phyloP scores from a whole-genome alignment of 2,888 invertebrate species.

The Macrosiphum euphorbiae region DNA sequence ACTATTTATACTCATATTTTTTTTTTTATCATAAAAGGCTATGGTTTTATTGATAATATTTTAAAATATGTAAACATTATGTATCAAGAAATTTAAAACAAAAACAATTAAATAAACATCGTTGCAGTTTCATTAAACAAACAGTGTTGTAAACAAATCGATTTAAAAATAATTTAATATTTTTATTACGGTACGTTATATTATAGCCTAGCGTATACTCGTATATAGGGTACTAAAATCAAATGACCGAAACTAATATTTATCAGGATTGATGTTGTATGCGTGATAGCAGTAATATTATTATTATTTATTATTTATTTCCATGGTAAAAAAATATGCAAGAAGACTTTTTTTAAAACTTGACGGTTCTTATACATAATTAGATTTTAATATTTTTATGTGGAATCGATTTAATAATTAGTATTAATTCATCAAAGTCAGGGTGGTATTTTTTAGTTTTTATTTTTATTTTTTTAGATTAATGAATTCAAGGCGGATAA shows the following conservation, averaged over 20 bases:
- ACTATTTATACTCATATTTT: not conserved
- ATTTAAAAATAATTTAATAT: not conserved
- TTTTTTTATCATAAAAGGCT: not conserved
- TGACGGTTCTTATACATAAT: not conserved
- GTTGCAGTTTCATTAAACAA: not conserved
- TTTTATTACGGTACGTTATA: not conserved
- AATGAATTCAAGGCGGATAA: not conserved
- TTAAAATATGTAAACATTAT: not conserved
- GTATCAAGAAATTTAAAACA: not conserved
- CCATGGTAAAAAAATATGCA: not conserved
- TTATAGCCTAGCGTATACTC: not conserved
- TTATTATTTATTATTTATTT: not conserved
- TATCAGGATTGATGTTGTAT: not conserved
- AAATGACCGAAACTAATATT: not conserved
- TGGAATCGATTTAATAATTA: not conserved
- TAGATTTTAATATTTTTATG: not conserved
- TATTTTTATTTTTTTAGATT: slow-evolving; percentile 7
- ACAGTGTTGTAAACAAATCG: not conserved
- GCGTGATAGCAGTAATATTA: not conserved
- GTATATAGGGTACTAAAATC: not conserved
- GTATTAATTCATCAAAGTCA: slow-evolving; percentile 12
- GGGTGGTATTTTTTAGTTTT: not conserved
- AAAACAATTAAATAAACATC: not conserved
- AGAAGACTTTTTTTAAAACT: not conserved
- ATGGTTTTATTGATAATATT: not conserved